A percentile compares a stretch with the other conserved stretches of the same genome.
phyloP scores from a whole-genome alignment of 35 echinoderm and acorn worm species.

The Ophiothrix spiculata region DNA sequence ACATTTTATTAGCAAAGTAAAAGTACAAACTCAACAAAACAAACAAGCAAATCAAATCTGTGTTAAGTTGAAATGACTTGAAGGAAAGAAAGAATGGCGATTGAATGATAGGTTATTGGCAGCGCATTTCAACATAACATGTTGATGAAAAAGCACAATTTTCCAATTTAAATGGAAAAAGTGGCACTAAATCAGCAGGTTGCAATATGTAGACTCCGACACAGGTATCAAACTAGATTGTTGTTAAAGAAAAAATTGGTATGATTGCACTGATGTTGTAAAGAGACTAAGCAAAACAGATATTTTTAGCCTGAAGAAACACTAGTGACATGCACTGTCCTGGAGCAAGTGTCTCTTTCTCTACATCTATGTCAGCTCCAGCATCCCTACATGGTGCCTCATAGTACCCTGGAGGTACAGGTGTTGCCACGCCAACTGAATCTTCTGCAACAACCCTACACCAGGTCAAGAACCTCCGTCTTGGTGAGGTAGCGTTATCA shows the following conservation, averaged over 20 bases:
- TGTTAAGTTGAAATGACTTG: too few relatives aligned
- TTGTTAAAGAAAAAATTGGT: too few relatives aligned
- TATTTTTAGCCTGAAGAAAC: background rate
- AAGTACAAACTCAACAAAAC: too few relatives aligned
- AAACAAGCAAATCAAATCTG: too few relatives aligned
- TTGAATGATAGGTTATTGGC: background rate
- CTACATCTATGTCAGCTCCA: background rate
- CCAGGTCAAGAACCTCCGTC: constrained; percentile 6
- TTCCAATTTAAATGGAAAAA: background rate
- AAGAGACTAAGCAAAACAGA: constrained; percentile 8
- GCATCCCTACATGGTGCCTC: background rate
- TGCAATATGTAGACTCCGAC: background rate
- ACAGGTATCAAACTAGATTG: too few relatives aligned
- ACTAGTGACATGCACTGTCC: background rate
- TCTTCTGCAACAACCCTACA: background rate
- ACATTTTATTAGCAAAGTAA: too few relatives aligned
- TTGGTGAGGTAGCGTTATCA: too few relatives aligned
- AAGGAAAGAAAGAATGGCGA: too few relatives aligned
- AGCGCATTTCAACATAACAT: background rate
- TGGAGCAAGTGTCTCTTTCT: background rate
- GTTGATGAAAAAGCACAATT: background rate
- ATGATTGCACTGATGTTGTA: background rate
- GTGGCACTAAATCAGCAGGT: background rate
- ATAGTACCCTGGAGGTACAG: background rate
- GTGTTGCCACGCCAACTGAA: constrained; percentile 6